A percentile compares a stretch with the other conserved stretches of the same genome.
Conservation (phyloP, 2,797 vertebrate species). For the Enteromius trimaculatus region DNA sequence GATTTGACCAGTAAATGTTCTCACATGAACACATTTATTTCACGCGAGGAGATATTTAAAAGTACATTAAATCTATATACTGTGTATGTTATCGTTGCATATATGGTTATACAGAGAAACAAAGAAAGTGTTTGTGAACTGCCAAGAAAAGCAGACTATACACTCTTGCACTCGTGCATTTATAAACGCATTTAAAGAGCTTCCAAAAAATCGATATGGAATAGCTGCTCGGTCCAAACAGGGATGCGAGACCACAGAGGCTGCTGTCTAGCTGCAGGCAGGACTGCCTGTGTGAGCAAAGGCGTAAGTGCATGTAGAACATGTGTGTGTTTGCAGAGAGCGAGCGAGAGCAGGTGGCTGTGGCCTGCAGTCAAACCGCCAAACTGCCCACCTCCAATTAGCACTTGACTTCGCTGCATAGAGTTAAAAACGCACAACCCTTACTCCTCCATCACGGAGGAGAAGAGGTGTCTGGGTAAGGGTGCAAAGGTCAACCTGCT, state of each 20-base stretch:
- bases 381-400: constrained; percentile 65
- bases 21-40: neutral
- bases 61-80: neutral
- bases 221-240: constrained; percentile 50
- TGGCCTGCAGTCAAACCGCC: constrained; percentile 58
- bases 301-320: constrained; percentile 36
- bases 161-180: constrained; percentile 38
- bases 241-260: constrained; percentile 37
- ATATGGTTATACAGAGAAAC: neutral
- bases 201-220: constrained; percentile 60
- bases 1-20: neutral
- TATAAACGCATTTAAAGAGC: constrained; percentile 54
- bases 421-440: constrained; percentile 63
- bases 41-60: neutral
- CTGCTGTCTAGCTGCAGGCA: constrained; percentile 44
- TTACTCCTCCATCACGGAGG: constrained; percentile 61
- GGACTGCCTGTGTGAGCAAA: constrained; percentile 28
- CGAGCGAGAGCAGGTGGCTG: constrained; percentile 41
- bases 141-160: constrained; percentile 15
- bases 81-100: neutral
- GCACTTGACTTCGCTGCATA: constrained; percentile 57
- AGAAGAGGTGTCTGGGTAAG: constrained; percentile 56
- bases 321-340: constrained; percentile 31
- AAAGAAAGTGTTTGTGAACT: neutral
- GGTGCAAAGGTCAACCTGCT: constrained; percentile 61